Percentiles rank a stretch among this genome's conserved stretches.
Evolutionary conservation across 2,888 invertebrate genomes (phyloP).

Genomic region (Agriopis leucophaearia): DNA sequence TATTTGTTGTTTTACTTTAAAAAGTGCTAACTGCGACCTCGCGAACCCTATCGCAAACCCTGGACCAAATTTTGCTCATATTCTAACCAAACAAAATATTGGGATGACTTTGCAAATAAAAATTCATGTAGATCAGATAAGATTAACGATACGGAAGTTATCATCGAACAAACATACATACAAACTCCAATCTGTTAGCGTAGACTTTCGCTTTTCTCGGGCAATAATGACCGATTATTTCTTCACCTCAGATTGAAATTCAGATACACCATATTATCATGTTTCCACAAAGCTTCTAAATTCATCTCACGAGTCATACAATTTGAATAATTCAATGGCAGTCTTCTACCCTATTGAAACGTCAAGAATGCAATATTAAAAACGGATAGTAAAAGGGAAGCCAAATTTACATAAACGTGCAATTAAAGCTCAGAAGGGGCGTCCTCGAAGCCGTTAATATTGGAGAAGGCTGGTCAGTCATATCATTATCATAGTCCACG

Average conservation of each 20-base stretch:
- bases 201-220: too few relatives aligned
- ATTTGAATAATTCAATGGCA: slow-evolving; percentile 23
- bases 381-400: slow-evolving; percentile 43
- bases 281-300: slow-evolving; percentile 5
- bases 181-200: too few relatives aligned
- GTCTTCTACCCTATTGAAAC: slow-evolving; percentile 40
- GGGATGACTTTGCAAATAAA: too few relatives aligned
- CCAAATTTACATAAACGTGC: slow-evolving; percentile 71
- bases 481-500: slow-evolving; percentile 37
- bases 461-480: slow-evolving; percentile 54
- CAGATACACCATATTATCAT: neutral
- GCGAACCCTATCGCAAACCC: too few relatives aligned
- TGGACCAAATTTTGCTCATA: too few relatives aligned
- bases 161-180: too few relatives aligned
- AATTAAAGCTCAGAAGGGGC: slow-evolving; percentile 64
- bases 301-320: slow-evolving; percentile 19
- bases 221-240: too few relatives aligned
- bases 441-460: slow-evolving; percentile 59
- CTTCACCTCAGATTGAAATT: neutral
- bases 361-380: slow-evolving; percentile 59
- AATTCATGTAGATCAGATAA: too few relatives aligned
- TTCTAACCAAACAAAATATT: too few relatives aligned
- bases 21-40: too few relatives aligned
- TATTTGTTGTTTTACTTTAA: too few relatives aligned
- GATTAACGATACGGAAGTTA: too few relatives aligned